phyloP scores from a whole-genome alignment of 2,888 invertebrate genomes.

The Empis livida region DNA sequence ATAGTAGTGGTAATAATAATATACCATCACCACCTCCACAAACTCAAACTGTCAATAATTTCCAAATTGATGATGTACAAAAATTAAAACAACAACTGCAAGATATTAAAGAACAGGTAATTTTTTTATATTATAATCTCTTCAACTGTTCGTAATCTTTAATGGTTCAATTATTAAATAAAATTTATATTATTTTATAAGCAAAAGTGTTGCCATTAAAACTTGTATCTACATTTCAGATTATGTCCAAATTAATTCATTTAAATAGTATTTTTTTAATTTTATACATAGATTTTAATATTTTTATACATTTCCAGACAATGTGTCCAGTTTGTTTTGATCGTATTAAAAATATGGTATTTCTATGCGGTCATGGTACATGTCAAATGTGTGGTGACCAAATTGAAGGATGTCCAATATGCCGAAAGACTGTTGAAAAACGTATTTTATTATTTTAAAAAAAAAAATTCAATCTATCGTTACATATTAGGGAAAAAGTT shows the following conservation, averaged over 20 bases:
- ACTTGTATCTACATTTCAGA: too few species aligned
- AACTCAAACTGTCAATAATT: conserved; percentile 44
- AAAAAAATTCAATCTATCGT: neutral
- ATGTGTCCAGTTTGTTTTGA: conserved; percentile 98
- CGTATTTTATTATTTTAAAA: conserved; percentile 76
- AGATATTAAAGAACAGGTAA: conserved; percentile 93
- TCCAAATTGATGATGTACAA: conserved; percentile 68
- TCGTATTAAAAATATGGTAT: conserved; percentile 96
- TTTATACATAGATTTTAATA: too few species aligned
- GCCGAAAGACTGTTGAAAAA: conserved; percentile 91
- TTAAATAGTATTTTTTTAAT: too few species aligned
- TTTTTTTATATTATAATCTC: conserved; percentile 4
- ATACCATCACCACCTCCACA: conserved; percentile 13
- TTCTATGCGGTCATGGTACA: conserved; percentile 93
- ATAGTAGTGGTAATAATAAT: conserved; percentile 8
- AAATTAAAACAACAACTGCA: conserved; percentile 89
- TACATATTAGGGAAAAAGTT: too few species aligned
- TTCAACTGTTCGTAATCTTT: too few species aligned
- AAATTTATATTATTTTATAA: too few species aligned
- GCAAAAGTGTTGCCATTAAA: too few species aligned
- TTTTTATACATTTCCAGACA: conserved; percentile 51
- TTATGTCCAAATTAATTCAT: too few species aligned
- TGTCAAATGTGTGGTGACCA: conserved; percentile 98
- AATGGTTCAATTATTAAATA: too few species aligned
- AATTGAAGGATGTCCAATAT: conserved; percentile 95